These are phyloP conservation scores for Peucedramus taeniatus DNA, from an alignment of 2,113 vertebrate genomes.

Conservation along the genomic window DNA sequence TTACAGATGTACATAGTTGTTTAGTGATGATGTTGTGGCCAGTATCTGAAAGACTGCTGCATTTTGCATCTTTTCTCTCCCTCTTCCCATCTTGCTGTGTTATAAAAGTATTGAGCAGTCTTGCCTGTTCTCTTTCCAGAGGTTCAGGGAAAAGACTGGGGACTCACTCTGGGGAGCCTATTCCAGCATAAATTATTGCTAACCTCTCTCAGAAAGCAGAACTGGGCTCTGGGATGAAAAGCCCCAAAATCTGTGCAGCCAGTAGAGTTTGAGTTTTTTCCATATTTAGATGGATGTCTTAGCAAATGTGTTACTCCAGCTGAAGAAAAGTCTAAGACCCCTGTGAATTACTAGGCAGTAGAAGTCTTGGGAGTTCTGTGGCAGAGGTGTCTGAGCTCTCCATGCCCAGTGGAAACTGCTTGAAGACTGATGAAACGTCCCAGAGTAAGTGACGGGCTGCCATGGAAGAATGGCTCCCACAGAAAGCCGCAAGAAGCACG, in stretches of 20 bases:
- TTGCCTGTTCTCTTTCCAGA: not conserved
- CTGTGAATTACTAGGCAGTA: not conserved
- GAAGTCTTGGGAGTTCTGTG: not conserved
- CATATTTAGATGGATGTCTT: not conserved
- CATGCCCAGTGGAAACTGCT: not conserved
- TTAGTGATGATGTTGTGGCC: conserved; percentile 47
- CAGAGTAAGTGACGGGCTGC: not conserved
- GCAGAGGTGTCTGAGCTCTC: not conserved
- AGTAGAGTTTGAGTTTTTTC: not conserved
- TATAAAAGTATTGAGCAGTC: not conserved
- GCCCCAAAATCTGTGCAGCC: not conserved
- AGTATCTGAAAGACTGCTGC: conserved; percentile 59
- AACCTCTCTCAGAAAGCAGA: not conserved
- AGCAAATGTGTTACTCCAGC: not conserved
- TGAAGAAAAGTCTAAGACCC: not conserved
- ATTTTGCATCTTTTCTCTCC: conserved; percentile 49
- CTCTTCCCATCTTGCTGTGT: not conserved
- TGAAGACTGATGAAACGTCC: not conserved
- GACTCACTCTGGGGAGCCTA: not conserved
- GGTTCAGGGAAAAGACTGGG: not conserved
- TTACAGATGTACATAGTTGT: conserved; percentile 42
- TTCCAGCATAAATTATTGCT: not conserved
- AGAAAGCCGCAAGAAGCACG: not conserved
- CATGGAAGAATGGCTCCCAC: not conserved
- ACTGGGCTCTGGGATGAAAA: not conserved